These are phyloP conservation scores for Betta splendens DNA, from an alignment of 2,797 vertebrate genomes.

Conservation along the genomic window DNA sequence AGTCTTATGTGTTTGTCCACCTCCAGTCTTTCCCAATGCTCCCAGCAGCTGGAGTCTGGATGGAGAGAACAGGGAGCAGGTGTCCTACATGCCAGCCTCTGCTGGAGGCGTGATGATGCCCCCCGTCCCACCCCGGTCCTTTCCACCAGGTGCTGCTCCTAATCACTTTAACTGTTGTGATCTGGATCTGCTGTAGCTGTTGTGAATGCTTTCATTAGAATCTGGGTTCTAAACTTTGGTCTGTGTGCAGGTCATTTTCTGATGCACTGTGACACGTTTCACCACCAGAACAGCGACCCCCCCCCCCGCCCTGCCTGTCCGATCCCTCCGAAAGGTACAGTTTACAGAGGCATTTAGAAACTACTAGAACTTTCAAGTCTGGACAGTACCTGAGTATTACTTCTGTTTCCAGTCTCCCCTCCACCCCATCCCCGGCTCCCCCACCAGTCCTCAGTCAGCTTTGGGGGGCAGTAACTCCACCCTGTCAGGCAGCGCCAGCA, in stretches of 20 bases:
- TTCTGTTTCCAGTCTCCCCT: conserved; percentile 88
- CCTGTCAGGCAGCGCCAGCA: conserved; percentile 97
- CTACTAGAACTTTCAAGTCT: too few relatives aligned
- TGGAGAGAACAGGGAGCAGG: conserved; percentile 82
- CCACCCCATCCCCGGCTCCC: conserved; percentile 97
- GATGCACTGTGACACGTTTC: conserved; percentile 98
- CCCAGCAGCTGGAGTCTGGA: conserved; percentile 97
- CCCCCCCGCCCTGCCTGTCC: conserved; percentile 93
- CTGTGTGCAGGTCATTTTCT: conserved; percentile 91
- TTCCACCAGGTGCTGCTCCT: conserved; percentile 85
- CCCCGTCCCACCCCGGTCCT: conserved; percentile 87
- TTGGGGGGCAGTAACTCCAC: conserved; percentile 98
- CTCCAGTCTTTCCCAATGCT: conserved; percentile 88
- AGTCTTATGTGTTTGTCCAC: not conserved
- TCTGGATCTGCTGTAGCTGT: not conserved
- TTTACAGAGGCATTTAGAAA: not conserved
- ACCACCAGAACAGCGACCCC: conserved; percentile 92
- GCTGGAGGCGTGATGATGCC: conserved; percentile 87
- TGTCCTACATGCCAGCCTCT: conserved; percentile 72
- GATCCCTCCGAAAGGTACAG: conserved; percentile 95
- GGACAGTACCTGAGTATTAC: too few relatives aligned
- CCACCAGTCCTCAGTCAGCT: conserved; percentile 98
- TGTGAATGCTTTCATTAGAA: too few relatives aligned
- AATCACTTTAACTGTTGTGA: not conserved
- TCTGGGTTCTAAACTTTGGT: not conserved